Base-by-base conservation (phyloP, 2,888 invertebrate species). In the Cenopis cana region DNA sequence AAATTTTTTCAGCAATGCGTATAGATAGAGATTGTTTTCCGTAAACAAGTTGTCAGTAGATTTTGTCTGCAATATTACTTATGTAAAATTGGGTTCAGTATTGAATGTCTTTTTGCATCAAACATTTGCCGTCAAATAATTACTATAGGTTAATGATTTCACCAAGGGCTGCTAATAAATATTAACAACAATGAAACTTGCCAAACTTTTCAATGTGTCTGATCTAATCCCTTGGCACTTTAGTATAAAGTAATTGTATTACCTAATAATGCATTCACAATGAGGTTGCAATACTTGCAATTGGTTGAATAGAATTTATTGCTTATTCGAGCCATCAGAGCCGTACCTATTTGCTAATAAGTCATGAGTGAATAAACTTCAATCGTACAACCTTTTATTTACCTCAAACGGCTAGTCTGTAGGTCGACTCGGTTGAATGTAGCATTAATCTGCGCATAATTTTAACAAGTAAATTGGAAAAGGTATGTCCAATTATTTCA, bases 291-390 rank as follows among this genome's bases (percentile, higher is more conserved):
- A 29, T 2, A 29, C 24, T 29, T 12, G 36, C n/a, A n/a, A n/a
- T n/a, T n/a, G n/a, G n/a, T 52, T 18, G 12, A 61, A 52, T 52
- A 24, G 33, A 18, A 50, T 11, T 18, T 14, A 36, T 18, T 36
- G 50, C 50, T 62, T 33, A 33, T 61, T 50, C 33, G 49, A 18
- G 18, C 50, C 61, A 52, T 38, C 52, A 38, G 20, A 64, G 8
- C 36, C 36, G 20, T 54, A n/a, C n/a, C n/a, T n/a, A 20, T 64
- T 54, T 54, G 52, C 64, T 64, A 64, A 64, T 64, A 64, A 64
- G 64, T 64, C 62, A 64, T 18, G 62, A 64, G 64, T 54, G 54
- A 64, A 54, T 9, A 38, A 64, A 64, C 64, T 38, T n/a, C 64
- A 54, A 54, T 64, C 10, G 38, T 6, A 54, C 64, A 54, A 52